Evolutionary conservation across 2,888 invertebrate species (phyloP), one percentile per base, ranked within the genome.

Genomic region (Tipula vernalis): DNA sequence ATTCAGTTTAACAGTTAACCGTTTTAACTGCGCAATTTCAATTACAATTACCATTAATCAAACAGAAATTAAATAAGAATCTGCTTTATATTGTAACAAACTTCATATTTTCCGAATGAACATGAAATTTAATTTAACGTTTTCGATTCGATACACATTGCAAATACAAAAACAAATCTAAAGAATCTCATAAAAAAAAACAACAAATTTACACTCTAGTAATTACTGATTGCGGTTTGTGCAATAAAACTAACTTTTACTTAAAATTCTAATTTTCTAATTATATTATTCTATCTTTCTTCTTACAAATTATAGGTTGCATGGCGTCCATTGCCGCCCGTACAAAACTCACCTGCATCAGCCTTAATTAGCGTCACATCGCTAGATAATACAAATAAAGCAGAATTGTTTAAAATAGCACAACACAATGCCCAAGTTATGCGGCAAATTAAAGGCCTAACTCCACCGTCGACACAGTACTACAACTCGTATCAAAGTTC

Each of bases 391-490:
- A 84, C 87, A n/a, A 88, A 88, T 83, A 87, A 87, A 86, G 51
- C 84, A 3, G 87, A 88, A 51, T 83, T 88, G 41, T 86, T 87
- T 5, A 87, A 88, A 86, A 88, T 88, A 12, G 88, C 88, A n/a
- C 87, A 87, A 41, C 88, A 88, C 15, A 88, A 88, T 87, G 88
- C 88, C 36, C 87, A 87, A 36, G 83, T 88, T 36, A 84, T 88
- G 71, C 86, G 87, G 36, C 87, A 88, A 36, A 86, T 87, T 28
- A 88, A 88, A 85, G 87, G 87, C 44, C 47, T 87, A 1, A 87
- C 87, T 86, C 87, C 87, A 39, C 87, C 88, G 12, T 84, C 87
- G 3, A 87, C 88, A 42, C 87, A 87, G 28, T 87, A 87, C 39
- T 44, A 87, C 12, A 87, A 87, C 86, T 87, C 87, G 12, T 87